Conservation (phyloP, 2,113 vertebrate genomes). For the Neolamprologus toae region DNA sequence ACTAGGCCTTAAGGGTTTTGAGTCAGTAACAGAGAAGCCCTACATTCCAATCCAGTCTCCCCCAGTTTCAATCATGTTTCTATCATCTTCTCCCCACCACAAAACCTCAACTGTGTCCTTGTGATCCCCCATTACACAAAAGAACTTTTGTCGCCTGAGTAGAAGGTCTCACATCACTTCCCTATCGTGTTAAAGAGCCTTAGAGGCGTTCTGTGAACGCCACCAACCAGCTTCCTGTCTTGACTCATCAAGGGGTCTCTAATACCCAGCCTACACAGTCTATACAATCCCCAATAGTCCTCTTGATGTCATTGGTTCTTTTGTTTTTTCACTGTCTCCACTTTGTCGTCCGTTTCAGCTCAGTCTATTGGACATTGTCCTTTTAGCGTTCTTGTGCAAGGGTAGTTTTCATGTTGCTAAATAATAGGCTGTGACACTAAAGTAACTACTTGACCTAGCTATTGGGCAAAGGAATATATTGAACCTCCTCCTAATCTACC, state of each 20-base stretch:
- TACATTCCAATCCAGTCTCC: slow-evolving; percentile 48
- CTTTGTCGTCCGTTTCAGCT: background rate
- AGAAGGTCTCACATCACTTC: slow-evolving; percentile 43
- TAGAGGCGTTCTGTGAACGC: slow-evolving; percentile 30
- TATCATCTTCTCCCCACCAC: slow-evolving; percentile 27
- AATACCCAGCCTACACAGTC: slow-evolving; percentile 26
- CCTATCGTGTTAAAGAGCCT: slow-evolving; percentile 24
- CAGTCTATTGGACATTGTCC: slow-evolving; percentile 48
- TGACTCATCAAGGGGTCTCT: slow-evolving; percentile 51
- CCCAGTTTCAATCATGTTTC: slow-evolving; percentile 43
- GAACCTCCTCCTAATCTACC: background rate
- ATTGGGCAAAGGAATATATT: background rate
- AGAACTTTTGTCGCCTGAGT: slow-evolving; percentile 37
- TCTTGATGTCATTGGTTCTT: slow-evolving; percentile 50
- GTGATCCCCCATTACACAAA: slow-evolving; percentile 44
- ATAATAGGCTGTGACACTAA: slow-evolving; percentile 22
- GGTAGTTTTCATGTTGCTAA: slow-evolving; percentile 29
- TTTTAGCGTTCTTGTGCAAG: slow-evolving; percentile 15
- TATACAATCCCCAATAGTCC: background rate
- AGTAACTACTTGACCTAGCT: background rate
- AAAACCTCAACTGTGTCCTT: slow-evolving; percentile 50
- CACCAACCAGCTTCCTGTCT: slow-evolving; percentile 54
- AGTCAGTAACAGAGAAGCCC: slow-evolving; percentile 42
- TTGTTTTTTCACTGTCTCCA: slow-evolving; percentile 29
- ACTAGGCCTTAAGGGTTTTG: slow-evolving; percentile 44